Conservation (phyloP, 2,797 vertebrate species). For the Falco columbarius region DNA sequence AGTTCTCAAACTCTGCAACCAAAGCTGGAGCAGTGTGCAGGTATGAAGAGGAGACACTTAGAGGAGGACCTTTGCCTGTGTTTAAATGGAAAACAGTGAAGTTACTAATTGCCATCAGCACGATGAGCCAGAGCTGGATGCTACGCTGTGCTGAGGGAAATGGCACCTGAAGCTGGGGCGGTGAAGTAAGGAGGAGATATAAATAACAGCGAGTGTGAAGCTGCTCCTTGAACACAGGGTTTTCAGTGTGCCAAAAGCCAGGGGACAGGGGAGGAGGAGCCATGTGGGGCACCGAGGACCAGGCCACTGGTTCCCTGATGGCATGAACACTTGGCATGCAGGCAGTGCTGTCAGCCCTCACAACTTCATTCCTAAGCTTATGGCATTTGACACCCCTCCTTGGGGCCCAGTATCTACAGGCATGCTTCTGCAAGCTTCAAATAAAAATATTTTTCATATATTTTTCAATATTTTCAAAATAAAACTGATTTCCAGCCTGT, state of each 20-base stretch:
- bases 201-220: background rate
- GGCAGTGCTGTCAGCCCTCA: background rate
- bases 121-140: background rate
- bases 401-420: background rate
- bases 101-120: background rate
- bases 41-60: background rate
- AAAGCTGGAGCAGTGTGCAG: background rate
- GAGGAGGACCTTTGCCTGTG: background rate
- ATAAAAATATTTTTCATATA: background rate
- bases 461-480: background rate
- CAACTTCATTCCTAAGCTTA: background rate
- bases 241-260: background rate
- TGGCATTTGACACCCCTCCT: background rate
- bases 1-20: background rate
- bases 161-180: background rate
- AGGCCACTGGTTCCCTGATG: background rate
- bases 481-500: background rate
- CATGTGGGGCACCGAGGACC: background rate
- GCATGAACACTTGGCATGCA: background rate
- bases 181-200: background rate
- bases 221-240: background rate
- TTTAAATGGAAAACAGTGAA: background rate
- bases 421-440: background rate
- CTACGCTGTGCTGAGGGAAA: background rate
- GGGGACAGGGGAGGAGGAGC: background rate